Evolutionary conservation across 2,888 invertebrate species (phyloP).

Genomic region (Ceramica pisi): DNA sequence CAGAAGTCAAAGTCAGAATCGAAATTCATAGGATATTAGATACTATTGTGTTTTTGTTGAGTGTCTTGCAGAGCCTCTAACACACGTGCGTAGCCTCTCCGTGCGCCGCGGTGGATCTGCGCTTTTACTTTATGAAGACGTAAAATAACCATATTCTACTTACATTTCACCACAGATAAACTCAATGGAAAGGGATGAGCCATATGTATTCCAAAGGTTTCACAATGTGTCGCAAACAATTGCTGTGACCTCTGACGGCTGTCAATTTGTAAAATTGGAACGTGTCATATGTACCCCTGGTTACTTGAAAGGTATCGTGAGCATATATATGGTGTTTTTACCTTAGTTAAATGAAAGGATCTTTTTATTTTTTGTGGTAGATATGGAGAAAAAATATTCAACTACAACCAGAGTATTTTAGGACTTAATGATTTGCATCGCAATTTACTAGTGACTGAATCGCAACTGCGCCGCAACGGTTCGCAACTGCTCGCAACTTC

Average conservation of each 20-base stretch:
- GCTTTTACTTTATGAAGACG: too few species aligned
- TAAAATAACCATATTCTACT: not conserved
- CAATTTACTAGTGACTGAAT: too few species aligned
- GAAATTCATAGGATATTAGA: too few species aligned
- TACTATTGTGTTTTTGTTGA: too few species aligned
- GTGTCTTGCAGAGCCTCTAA: too few species aligned
- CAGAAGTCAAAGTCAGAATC: too few species aligned
- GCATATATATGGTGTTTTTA: slow-evolving; percentile 16
- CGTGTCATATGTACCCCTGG: slow-evolving; percentile 35
- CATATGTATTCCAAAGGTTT: slow-evolving; percentile 21
- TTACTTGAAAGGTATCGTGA: slow-evolving; percentile 33
- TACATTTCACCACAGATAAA: not conserved
- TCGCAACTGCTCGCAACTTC: too few species aligned
- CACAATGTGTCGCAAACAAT: slow-evolving; percentile 29
- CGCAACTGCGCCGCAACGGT: too few species aligned
- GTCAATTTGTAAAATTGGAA: slow-evolving; percentile 62
- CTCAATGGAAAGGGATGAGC: slow-evolving; percentile 14
- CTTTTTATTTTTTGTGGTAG: slow-evolving; percentile 20
- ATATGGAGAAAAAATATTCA: not conserved
- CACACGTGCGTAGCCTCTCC: too few species aligned
- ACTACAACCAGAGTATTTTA: not conserved
- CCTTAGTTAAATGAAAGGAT: not conserved
- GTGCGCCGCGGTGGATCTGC: too few species aligned
- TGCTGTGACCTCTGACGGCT: slow-evolving; percentile 32
- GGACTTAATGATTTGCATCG: not conserved